Evolutionary conservation across 1,140 invertebrate genomes (phyloP).

Genomic region (Plectrocnemia conspersa): DNA sequence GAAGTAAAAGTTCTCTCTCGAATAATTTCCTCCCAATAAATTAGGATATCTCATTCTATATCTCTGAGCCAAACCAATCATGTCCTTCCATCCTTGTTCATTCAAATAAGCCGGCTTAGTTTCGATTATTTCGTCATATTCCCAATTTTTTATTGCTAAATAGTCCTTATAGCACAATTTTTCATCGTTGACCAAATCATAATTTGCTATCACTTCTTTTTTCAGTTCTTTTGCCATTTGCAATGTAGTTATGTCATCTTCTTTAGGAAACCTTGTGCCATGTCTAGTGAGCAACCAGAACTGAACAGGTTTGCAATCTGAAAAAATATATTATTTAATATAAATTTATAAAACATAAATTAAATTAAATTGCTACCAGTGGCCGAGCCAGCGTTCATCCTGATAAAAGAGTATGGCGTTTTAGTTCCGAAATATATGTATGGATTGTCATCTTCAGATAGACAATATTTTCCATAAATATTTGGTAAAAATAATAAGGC

Average conservation of each 20-base stretch:
- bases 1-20: slow-evolving; percentile 9
- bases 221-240: slow-evolving; percentile 5
- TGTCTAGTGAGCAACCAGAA: slow-evolving; percentile 14
- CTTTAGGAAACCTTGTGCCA: neutral
- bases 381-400: neutral
- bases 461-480: slow-evolving; percentile 11
- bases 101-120: neutral
- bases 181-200: neutral
- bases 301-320: slow-evolving; percentile 9
- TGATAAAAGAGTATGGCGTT: slow-evolving; percentile 1
- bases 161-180: neutral
- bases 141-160: slow-evolving; percentile 12
- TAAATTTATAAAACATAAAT: neutral
- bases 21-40: slow-evolving; percentile 4
- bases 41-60: slow-evolving; percentile 6
- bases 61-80: neutral
- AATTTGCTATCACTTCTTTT: slow-evolving; percentile 1
- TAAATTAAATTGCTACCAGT: slow-evolving; percentile 10
- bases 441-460: slow-evolving; percentile 11
- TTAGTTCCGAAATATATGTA: slow-evolving; percentile 7
- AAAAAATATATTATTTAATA: neutral
- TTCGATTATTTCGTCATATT: slow-evolving; percentile 7
- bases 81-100: slow-evolving; percentile 10
- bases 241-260: neutral
- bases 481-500: neutral